Percentiles rank a stretch among this genome's conserved stretches.
Evolutionary conservation across 2,888 invertebrate species (phyloP).

Genomic region (Conops quadrifasciatus): DNA sequence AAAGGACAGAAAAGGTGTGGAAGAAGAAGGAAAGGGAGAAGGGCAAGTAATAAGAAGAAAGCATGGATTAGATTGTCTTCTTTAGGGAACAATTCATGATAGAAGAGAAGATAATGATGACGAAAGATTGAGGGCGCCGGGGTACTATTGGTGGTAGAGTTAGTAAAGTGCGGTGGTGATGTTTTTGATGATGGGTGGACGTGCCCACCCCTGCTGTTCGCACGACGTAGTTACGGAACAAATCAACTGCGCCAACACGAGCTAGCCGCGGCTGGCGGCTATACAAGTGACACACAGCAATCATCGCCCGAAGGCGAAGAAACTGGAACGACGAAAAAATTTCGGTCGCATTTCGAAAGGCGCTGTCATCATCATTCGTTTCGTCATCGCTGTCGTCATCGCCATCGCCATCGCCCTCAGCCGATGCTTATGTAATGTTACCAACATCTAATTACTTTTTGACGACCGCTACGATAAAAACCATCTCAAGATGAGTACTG

Average conservation of each 20-base stretch:
- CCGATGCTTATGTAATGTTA: slow-evolving; percentile 21
- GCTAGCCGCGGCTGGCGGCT: neutral
- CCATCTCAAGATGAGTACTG: neutral
- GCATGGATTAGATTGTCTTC: slow-evolving; percentile 18
- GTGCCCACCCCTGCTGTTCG: too few relatives aligned
- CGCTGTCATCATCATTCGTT: neutral
- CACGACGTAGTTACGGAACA: neutral
- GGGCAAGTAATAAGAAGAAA: neutral
- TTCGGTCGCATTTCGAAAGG: slow-evolving; percentile 7
- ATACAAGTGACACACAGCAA: neutral
- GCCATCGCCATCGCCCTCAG: neutral
- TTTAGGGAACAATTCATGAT: neutral
- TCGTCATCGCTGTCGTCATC: neutral
- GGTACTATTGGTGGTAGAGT: too few relatives aligned
- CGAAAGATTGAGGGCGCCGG: too few relatives aligned
- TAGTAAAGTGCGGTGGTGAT: neutral
- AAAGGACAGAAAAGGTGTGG: too few relatives aligned
- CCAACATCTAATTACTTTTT: slow-evolving; percentile 35
- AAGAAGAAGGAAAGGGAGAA: neutral
- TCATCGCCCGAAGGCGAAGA: neutral
- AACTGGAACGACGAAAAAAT: slow-evolving; percentile 13
- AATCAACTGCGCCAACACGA: neutral
- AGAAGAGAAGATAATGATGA: too few relatives aligned
- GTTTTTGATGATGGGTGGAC: neutral
- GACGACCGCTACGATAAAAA: slow-evolving; percentile 29